These are phyloP conservation scores for Heterohyrax brucei DNA, from an alignment of 2,797 vertebrate species.

Conservation along the genomic window DNA sequence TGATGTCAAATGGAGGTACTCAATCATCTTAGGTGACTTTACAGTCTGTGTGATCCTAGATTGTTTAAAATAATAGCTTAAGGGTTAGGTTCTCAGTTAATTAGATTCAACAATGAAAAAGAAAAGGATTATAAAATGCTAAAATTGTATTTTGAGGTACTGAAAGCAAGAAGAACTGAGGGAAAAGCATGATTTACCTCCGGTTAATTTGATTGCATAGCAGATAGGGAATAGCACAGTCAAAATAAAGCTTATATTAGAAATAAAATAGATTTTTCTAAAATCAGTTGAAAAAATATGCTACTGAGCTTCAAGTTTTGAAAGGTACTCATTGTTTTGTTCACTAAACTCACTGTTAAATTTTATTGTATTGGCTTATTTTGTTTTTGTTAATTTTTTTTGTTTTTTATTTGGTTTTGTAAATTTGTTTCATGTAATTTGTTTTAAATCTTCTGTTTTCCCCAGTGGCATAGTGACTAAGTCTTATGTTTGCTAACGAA, in stretches of 20 bases:
- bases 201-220: slow-evolving; percentile 9
- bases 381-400: not conserved
- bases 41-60: not conserved
- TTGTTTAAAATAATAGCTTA: not conserved
- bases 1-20: not conserved
- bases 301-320: not conserved
- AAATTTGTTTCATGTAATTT: too few relatives aligned
- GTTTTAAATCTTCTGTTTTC: too few relatives aligned
- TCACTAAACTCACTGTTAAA: slow-evolving; percentile 29
- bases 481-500: too few relatives aligned
- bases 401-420: too few relatives aligned
- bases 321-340: not conserved
- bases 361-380: slow-evolving; percentile 12
- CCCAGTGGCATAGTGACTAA: too few relatives aligned
- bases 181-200: not conserved
- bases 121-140: not conserved
- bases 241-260: not conserved
- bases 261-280: not conserved
- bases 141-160: not conserved
- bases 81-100: not conserved
- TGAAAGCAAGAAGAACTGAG: slow-evolving; percentile 4
- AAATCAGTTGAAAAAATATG: not conserved
- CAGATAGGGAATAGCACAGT: not conserved
- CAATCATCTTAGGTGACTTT: not conserved
- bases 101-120: slow-evolving; percentile 19